A percentile compares a stretch with the other conserved stretches of the same genome.
phyloP scores from a whole-genome alignment of 2,888 invertebrate species.

The Caenorhabditis wallacei region DNA sequence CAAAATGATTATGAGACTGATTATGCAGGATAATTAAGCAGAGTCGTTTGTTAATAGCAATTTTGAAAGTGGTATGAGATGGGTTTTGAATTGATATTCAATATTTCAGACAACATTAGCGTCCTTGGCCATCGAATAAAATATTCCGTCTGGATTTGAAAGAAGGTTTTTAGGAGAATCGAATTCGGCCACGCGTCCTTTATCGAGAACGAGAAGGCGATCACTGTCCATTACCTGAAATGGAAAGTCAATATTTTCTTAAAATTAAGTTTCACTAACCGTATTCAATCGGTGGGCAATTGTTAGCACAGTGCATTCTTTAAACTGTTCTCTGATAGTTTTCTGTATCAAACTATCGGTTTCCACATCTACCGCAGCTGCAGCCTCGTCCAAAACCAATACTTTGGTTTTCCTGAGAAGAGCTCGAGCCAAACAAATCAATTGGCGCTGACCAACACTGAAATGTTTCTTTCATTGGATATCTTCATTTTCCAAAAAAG shows the following conservation, averaged over 20 bases:
- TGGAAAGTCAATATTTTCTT: neutral
- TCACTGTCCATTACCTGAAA: constrained; percentile 32
- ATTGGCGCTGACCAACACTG: constrained; percentile 85
- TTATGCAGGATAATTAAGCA: too few relatives aligned
- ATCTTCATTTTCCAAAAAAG: constrained; percentile 78
- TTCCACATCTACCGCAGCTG: constrained; percentile 85
- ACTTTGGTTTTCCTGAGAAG: constrained; percentile 84
- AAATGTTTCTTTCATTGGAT: constrained; percentile 1
- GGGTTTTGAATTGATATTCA: neutral
- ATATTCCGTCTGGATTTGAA: constrained; percentile 81
- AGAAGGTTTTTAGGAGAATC: constrained; percentile 83
- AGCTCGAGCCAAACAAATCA: constrained; percentile 85
- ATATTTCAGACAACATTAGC: constrained; percentile 72
- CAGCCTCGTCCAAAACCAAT: constrained; percentile 86
- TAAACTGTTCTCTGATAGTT: constrained; percentile 87
- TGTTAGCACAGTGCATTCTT: constrained; percentile 92
- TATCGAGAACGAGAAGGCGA: constrained; percentile 83
- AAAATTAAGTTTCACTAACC: constrained; percentile 87
- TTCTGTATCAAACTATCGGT: constrained; percentile 86
- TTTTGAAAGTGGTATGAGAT: neutral
- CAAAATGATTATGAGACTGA: too few relatives aligned
- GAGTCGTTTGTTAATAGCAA: too few relatives aligned
- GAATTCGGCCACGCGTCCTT: constrained; percentile 84
- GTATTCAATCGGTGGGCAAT: constrained; percentile 95
- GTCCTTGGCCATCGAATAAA: constrained; percentile 84